phyloP scores from a whole-genome alignment of 92 coral and sea anemone genomes.

The Epizoanthus illoricatus region DNA sequence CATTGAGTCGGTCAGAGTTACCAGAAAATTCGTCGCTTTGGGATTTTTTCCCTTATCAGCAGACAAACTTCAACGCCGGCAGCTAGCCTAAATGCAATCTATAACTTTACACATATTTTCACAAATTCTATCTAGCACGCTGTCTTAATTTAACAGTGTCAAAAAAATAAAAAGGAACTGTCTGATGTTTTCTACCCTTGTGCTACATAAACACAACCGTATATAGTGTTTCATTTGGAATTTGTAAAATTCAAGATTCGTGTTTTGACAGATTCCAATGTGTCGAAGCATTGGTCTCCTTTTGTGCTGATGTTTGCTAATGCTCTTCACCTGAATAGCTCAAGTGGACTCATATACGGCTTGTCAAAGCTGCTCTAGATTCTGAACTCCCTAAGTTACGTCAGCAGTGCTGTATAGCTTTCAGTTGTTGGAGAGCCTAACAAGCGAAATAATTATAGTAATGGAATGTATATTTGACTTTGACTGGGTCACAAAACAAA shows the following conservation, averaged over 20 bases:
- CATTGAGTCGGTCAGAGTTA: too few species aligned
- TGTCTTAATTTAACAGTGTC: too few species aligned
- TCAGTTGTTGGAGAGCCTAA: not conserved
- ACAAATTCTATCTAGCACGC: too few species aligned
- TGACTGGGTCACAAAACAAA: constrained; percentile 19
- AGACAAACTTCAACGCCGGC: too few species aligned
- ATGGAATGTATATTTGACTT: constrained; percentile 19
- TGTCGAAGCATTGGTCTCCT: not conserved
- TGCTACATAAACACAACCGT: not conserved
- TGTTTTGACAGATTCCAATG: constrained; percentile 35
- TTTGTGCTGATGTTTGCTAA: constrained; percentile 13
- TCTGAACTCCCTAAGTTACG: not conserved
- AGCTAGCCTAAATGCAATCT: too few species aligned
- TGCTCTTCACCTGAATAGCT: not conserved
- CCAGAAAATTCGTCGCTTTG: too few species aligned
- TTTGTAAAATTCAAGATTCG: not conserved
- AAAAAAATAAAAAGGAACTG: too few species aligned
- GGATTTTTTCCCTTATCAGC: too few species aligned
- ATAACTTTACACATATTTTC: too few species aligned
- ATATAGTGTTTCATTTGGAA: constrained; percentile 20
- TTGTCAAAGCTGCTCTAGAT: not conserved
- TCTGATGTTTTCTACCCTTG: not conserved
- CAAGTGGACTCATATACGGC: constrained; percentile 3
- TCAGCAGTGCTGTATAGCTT: constrained; percentile 11
- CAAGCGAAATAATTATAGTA: constrained; percentile 2